Base-by-base conservation (phyloP, 1,140 invertebrate genomes). In the Meloidogyne hapla region DNA sequence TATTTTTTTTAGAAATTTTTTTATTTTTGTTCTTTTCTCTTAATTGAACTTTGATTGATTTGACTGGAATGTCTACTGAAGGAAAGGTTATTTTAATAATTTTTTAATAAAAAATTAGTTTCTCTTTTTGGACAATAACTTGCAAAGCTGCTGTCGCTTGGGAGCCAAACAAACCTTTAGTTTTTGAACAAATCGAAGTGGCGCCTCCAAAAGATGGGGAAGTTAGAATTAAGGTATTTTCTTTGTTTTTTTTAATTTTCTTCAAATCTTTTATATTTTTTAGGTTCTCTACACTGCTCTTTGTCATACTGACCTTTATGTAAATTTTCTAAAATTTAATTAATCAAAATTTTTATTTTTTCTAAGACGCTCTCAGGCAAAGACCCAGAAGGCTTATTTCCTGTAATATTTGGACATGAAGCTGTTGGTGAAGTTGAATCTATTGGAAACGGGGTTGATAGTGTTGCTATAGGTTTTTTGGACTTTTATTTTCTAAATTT, bases 361-460 rank as follows among this genome's bases (percentile, higher is more conserved):
- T 15, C 2, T 33, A 18, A 73, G 70, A 98, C 95, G 21, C 88
- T 78, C 21, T 92, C 92, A 81, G 96, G 96, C 15, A 90, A 91
- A 78, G 96, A 99, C 89, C 92, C 95, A 0, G 96, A 98, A 89
- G 96, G 95, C 15, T 88, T 92, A 18, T 98, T 98, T 87, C 96
- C 96, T 1, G 92, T 92, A 40, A 90, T 99, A 81, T 90, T 99
- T 62, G 95, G 95, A 0, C 95, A 97, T 84, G 95, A 97, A 90
- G 96, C 95, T 23, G 93, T 80, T 64, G 81, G 81, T 25, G 91
- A 98, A 83, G 95, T 99, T 18, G 96, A 98, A 88, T 96, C 94
- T 45, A 73, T 86, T 28, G 84, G 84, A 48, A 84, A 87, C 67
- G 86, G 84, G 0, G 83, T 87, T 15, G 76, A 61, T 12, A 77